A percentile compares a stretch with the other conserved stretches of the same genome.
Evolutionary conservation across 2,888 invertebrate genomes (phyloP).

Genomic region (Spodoptera littoralis): DNA sequence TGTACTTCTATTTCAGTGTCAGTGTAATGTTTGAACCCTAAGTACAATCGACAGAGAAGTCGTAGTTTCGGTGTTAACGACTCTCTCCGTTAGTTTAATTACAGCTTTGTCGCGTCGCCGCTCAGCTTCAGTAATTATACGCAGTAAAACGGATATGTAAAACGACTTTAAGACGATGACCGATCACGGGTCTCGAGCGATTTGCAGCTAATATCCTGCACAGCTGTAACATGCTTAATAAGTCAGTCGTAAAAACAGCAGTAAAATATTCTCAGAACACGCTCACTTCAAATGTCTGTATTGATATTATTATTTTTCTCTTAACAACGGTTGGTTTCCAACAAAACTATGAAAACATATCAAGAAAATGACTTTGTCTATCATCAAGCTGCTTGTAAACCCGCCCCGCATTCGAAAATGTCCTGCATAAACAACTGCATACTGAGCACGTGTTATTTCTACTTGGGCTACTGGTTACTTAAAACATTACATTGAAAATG

Average conservation of each 20-base stretch:
- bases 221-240: slow-evolving; percentile 76
- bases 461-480: slow-evolving; percentile 29
- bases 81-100: slow-evolving; percentile 84
- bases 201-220: slow-evolving; percentile 82
- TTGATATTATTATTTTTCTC: slow-evolving; percentile 62
- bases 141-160: slow-evolving; percentile 83
- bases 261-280: slow-evolving; percentile 72
- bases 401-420: too few relatives aligned
- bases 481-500: slow-evolving; percentile 53
- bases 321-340: slow-evolving; percentile 37
- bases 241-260: slow-evolving; percentile 73
- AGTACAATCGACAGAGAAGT: slow-evolving; percentile 70
- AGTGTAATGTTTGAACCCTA: slow-evolving; percentile 69
- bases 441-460: slow-evolving; percentile 29
- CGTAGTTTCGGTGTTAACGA: slow-evolving; percentile 77
- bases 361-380: slow-evolving; percentile 7
- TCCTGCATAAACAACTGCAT: too few relatives aligned
- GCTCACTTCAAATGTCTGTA: slow-evolving; percentile 55
- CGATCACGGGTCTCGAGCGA: slow-evolving; percentile 72
- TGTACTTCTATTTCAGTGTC: slow-evolving; percentile 49
- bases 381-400: too few relatives aligned
- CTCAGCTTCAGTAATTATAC: slow-evolving; percentile 79
- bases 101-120: slow-evolving; percentile 79
- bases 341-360: slow-evolving; percentile 29
- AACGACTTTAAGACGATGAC: slow-evolving; percentile 79